A percentile compares a stretch with the other conserved stretches of the same genome.
Evolutionary conservation across 2,888 invertebrate genomes (phyloP).

Genomic region (Temnothorax ravouxi): DNA sequence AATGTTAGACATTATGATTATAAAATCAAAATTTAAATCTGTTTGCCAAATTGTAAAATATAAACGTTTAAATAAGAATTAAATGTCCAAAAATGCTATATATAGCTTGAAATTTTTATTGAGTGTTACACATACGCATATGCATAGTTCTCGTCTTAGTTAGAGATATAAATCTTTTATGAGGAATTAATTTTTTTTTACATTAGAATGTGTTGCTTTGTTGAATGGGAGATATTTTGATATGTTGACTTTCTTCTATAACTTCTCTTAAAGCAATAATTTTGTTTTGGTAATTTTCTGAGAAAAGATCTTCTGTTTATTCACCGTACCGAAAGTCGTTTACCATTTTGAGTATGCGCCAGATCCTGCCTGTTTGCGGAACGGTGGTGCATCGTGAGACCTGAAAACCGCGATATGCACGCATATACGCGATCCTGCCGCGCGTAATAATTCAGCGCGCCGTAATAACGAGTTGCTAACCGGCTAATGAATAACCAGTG

Average conservation of each 20-base stretch:
- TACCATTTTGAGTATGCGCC: conserved; percentile 53
- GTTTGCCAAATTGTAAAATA: neutral
- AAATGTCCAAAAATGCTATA: neutral
- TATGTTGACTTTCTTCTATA: neutral
- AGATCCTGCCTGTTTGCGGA: conserved; percentile 59
- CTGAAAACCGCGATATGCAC: conserved; percentile 59
- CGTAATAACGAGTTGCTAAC: conserved; percentile 79
- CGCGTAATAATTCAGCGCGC: conserved; percentile 74
- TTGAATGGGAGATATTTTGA: neutral
- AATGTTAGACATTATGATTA: neutral
- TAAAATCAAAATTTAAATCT: neutral
- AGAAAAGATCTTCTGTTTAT: neutral
- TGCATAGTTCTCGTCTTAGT: neutral
- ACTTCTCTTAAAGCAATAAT: neutral
- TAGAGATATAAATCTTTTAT: neutral
- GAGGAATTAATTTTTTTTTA: neutral
- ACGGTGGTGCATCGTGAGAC: conserved; percentile 46
- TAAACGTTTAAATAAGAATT: neutral
- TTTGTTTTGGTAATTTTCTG: neutral
- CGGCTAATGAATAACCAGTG: conserved; percentile 78
- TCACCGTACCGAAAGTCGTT: neutral
- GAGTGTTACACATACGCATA: neutral
- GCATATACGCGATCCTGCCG: conserved; percentile 23
- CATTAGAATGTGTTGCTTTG: neutral
- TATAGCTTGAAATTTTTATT: neutral